phyloP scores from a whole-genome alignment of 2,113 vertebrate genomes.

The Glaucomys volans region DNA sequence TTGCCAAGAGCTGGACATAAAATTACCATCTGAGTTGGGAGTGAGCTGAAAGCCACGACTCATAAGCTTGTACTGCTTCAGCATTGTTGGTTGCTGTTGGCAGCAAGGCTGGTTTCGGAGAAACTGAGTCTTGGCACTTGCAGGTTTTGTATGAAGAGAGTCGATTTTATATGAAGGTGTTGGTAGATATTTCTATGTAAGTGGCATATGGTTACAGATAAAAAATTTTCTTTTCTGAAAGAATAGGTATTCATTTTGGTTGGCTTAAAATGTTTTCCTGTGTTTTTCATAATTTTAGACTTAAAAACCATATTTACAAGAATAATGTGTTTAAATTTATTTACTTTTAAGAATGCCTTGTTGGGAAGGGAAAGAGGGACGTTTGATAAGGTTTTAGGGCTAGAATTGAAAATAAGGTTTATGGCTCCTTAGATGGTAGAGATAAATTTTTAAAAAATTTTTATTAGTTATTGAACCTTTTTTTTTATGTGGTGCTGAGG shows the following conservation, averaged over 20 bases:
- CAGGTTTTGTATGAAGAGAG: not conserved
- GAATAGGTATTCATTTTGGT: conserved; percentile 41
- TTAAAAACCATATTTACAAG: not conserved
- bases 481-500: no score
- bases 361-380: not conserved
- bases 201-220: not conserved
- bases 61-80: conserved; percentile 16
- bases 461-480: no score
- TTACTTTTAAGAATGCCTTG: conserved; percentile 60
- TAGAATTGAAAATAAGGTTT: conserved; percentile 58
- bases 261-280: conserved; percentile 18
- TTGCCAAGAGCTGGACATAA: not conserved
- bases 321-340: conserved; percentile 11
- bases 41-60: not conserved
- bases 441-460: no score
- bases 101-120: conserved; percentile 53
- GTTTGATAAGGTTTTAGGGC: not conserved
- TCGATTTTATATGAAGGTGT: no score
- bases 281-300: conserved; percentile 47
- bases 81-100: conserved; percentile 35
- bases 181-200: conserved; percentile 42
- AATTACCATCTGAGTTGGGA: not conserved
- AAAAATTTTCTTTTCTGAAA: conserved; percentile 51
- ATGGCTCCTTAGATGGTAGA: not conserved
- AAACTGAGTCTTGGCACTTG: conserved; percentile 15